Evolutionary conservation across 2,888 invertebrate species (phyloP).

Genomic region (Bellardia pandia): DNA sequence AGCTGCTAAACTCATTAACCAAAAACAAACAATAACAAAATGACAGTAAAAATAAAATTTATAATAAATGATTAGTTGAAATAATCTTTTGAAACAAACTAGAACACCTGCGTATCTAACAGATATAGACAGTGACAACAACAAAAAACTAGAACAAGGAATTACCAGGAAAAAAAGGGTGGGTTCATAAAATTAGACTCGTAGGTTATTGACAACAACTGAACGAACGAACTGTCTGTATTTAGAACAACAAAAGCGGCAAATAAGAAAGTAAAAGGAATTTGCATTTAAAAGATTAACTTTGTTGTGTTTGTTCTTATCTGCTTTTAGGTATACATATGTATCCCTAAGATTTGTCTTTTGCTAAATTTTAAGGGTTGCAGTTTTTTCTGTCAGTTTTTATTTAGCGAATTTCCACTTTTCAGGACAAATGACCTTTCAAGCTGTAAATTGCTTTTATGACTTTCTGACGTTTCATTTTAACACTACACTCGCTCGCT

Average conservation of each 20-base stretch:
- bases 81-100: neutral
- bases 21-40: constrained; percentile 23
- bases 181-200: constrained; percentile 27
- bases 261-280: constrained; percentile 11
- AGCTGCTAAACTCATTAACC: constrained; percentile 18
- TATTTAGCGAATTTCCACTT: constrained; percentile 3
- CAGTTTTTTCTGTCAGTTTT: neutral
- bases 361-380: constrained; percentile 62
- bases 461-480: constrained; percentile 69
- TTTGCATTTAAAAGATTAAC: neutral
- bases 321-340: neutral
- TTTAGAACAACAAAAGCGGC: neutral
- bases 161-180: constrained; percentile 14
- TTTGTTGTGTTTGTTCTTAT: neutral
- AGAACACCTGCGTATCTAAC: constrained; percentile 47
- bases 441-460: constrained; percentile 48
- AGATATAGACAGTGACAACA: constrained; percentile 29
- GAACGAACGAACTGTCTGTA: neutral
- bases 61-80: constrained; percentile 7
- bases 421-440: constrained; percentile 69
- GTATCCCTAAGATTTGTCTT: constrained; percentile 4
- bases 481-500: constrained; percentile 15
- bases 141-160: constrained; percentile 48
- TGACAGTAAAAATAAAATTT: constrained; percentile 22
- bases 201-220: constrained; percentile 13